These are phyloP conservation scores for Melanotaenia boesemani DNA, from an alignment of 2,797 vertebrate genomes.

Conservation along the genomic window DNA sequence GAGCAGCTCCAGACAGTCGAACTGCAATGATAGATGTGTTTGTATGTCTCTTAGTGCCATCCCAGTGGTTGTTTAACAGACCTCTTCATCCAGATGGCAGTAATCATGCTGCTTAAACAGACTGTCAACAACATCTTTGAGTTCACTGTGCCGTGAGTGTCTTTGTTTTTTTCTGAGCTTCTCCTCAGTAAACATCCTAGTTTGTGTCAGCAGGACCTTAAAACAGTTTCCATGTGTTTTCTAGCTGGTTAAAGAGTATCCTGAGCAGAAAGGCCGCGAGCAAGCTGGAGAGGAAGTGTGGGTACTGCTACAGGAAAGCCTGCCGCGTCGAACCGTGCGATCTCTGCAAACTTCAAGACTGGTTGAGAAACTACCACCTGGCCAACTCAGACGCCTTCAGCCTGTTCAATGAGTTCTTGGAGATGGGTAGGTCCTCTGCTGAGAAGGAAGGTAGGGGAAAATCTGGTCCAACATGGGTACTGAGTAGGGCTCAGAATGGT, in stretches of 20 bases:
- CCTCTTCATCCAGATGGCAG: constrained; percentile 95
- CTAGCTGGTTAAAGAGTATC: constrained; percentile 79
- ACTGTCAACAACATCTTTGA: constrained; percentile 90
- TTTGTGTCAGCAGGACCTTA: rapidly evolving
- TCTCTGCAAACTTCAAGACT: constrained; percentile 76
- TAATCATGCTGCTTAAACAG: constrained; percentile 94
- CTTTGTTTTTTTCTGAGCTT: neutral
- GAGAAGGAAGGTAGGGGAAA: too few relatives aligned
- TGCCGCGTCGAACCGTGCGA: constrained; percentile 73
- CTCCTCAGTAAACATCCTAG: neutral
- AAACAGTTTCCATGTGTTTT: neutral
- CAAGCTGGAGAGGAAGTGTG: constrained; percentile 72
- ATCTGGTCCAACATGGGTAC: too few relatives aligned
- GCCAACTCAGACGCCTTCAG: constrained; percentile 84
- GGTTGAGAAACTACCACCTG: constrained; percentile 88
- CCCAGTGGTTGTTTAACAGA: constrained; percentile 96
- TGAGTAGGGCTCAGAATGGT: too few relatives aligned
- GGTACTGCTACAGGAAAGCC: constrained; percentile 68
- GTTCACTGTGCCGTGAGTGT: constrained; percentile 89
- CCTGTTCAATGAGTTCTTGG: constrained; percentile 93
- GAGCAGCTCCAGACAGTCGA: neutral
- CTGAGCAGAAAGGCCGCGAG: constrained; percentile 4
- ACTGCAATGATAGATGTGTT: neutral
- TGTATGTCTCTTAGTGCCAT: constrained; percentile 86
- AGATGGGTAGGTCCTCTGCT: constrained; percentile 86